These are phyloP conservation scores for Leptinotarsa tumamoca DNA, from an alignment of 2,888 invertebrate genomes.

Conservation along the genomic window DNA sequence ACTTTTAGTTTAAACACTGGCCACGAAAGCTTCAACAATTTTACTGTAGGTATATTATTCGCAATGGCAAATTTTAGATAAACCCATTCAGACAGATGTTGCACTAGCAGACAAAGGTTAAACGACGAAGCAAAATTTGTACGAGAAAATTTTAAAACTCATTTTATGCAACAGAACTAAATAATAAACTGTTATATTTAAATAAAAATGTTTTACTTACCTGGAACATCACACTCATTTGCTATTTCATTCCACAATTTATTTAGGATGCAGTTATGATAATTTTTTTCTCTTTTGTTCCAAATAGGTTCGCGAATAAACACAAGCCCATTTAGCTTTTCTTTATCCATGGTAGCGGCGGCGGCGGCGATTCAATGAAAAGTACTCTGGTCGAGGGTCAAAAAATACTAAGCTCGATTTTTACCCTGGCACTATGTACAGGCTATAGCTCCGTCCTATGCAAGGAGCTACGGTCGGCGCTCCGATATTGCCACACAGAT, in stretches of 20 bases:
- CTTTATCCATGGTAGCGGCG: background rate
- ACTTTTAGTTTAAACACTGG: background rate
- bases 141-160: constrained; percentile 27
- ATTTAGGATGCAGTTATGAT: background rate
- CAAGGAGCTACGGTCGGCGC: constrained; percentile 19
- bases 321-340: background rate
- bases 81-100: constrained; percentile 30
- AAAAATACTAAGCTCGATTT: constrained; percentile 28
- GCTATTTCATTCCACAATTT: constrained; percentile 1
- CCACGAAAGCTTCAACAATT: background rate
- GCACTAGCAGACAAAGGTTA: constrained; percentile 31
- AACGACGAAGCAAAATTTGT: constrained; percentile 31
- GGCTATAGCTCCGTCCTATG: constrained; percentile 3
- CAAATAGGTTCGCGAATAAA: constrained; percentile 10
- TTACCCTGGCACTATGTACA: constrained; percentile 17
- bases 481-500: constrained; percentile 20
- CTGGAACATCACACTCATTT: background rate
- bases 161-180: too few relatives aligned
- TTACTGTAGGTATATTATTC: background rate
- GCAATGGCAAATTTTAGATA: too few relatives aligned
- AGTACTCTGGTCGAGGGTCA: constrained; percentile 13
- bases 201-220: background rate
- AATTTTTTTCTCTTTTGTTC: constrained; percentile 17
- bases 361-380: background rate
- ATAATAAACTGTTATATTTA: too few relatives aligned